phyloP scores from a whole-genome alignment of 2,888 invertebrate genomes.

The Choreutis nemorana region DNA sequence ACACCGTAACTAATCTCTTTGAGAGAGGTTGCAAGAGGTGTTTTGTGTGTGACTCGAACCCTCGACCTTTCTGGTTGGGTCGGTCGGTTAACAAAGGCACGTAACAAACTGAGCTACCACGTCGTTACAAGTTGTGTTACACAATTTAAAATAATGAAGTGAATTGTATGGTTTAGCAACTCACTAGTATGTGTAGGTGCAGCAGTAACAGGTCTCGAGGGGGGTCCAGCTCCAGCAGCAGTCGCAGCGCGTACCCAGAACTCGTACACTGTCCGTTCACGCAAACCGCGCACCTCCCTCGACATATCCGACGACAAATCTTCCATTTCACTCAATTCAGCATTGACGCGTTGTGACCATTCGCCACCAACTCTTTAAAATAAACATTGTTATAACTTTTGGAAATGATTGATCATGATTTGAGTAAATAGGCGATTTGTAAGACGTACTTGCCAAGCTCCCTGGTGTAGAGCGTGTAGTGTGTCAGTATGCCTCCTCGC shows the following conservation, averaged over 20 bases:
- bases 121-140: no score
- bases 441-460: constrained; percentile 71
- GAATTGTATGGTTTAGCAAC: neutral
- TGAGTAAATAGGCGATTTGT: no score
- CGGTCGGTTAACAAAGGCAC: no score
- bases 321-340: constrained; percentile 6
- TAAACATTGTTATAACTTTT: no score
- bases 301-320: constrained; percentile 39
- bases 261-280: constrained; percentile 77
- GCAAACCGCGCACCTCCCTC: constrained; percentile 72
- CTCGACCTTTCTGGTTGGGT: no score
- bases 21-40: no score
- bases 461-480: constrained; percentile 79
- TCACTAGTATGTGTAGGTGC: constrained; percentile 26
- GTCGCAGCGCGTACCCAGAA: constrained; percentile 85
- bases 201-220: constrained; percentile 67
- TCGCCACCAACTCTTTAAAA: constrained; percentile 36
- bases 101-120: no score
- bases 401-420: no score
- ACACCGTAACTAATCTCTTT: no score
- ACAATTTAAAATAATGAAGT: neutral
- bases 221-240: constrained; percentile 71
- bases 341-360: constrained; percentile 41
- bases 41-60: no score
- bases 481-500: constrained; percentile 76